These are phyloP conservation scores for Serranus cabrilla DNA, from an alignment of 2,797 vertebrate species.

Conservation along the genomic window DNA sequence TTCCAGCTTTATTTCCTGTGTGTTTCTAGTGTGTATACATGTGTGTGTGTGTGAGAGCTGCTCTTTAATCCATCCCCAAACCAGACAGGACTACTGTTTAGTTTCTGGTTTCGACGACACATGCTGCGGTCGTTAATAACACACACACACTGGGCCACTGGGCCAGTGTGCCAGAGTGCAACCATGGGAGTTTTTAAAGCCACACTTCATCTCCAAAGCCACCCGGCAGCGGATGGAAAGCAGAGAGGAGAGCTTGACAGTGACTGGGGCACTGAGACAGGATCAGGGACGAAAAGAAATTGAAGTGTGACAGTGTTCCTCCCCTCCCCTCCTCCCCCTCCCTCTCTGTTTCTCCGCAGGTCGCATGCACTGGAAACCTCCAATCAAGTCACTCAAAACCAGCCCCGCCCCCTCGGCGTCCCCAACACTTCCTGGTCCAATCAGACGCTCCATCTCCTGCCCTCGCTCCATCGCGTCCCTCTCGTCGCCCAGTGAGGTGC, in stretches of 20 bases:
- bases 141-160: constrained; percentile 46
- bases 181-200: constrained; percentile 59
- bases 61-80: constrained; percentile 74
- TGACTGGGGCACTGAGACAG: constrained; percentile 50
- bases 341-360: constrained; percentile 72
- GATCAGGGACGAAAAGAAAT: constrained; percentile 50
- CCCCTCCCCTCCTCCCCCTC: background rate
- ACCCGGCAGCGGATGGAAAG: constrained; percentile 53
- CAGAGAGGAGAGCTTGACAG: constrained; percentile 54
- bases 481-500: constrained; percentile 86
- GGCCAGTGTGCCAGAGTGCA: constrained; percentile 46
- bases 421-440: constrained; percentile 86
- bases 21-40: constrained; percentile 25
- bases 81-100: constrained; percentile 60
- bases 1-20: constrained; percentile 57
- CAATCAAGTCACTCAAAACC: constrained; percentile 84
- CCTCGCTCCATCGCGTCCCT: constrained; percentile 95
- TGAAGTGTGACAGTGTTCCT: constrained; percentile 45
- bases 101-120: constrained; percentile 62
- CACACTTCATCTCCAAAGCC: constrained; percentile 70
- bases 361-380: constrained; percentile 87
- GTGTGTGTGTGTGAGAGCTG: constrained; percentile 29
- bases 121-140: constrained; percentile 57
- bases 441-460: constrained; percentile 96
- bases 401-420: constrained; percentile 82